Evolutionary conservation across 2,888 invertebrate genomes (phyloP), one percentile per base, ranked within the genome.

Genomic region (Hypselothyrea guttata): DNA sequence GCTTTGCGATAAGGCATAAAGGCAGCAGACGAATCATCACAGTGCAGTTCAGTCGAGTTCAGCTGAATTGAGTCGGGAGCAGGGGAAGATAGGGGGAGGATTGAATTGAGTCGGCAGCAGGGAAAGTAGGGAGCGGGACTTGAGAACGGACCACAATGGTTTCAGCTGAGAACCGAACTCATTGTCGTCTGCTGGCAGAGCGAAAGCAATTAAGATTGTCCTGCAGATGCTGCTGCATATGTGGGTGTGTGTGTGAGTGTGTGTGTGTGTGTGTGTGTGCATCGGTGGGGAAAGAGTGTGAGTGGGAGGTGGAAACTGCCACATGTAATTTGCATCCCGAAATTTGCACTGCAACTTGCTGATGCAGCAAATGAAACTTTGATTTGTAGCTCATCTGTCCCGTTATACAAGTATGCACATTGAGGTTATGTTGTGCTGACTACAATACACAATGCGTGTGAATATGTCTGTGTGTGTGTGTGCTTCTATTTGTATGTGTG

Each of bases 351-450:
- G 48, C 62, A 74, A 77, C 54, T 74, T 74, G 75, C 71, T 65
- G 71, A 77, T 62, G 78, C 74, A 74, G 75, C 74, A 75, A 74
- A 74, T 74, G 71, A 70, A 74, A 74, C 71, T 74, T 74, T 74
- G 73, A 74, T 74, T 74, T 74, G 73, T 77, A 52, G 75, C 74
- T 58, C 44, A 57, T 51, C 48, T 56, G 42, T 62, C 58, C 58
- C 54, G 71, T 54, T 76, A 59, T 72, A 71, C 69, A 34, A 57
- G 35, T 63, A 63, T 75, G 76, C 73, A 75, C 72, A 75, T 72
- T 75, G 76, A 63, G 76, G 73, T 64, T 76, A 60, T 67, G 53
- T 53, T 65, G 33, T 31, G 41, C 35, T 40, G 45, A 22, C 31
- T 57, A 15, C 18, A 34, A 31, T 57, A 15, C 18, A 34, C 13